These are phyloP conservation scores for Polymixis lichenea DNA, from an alignment of 2,888 invertebrate species.

Conservation along the genomic window DNA sequence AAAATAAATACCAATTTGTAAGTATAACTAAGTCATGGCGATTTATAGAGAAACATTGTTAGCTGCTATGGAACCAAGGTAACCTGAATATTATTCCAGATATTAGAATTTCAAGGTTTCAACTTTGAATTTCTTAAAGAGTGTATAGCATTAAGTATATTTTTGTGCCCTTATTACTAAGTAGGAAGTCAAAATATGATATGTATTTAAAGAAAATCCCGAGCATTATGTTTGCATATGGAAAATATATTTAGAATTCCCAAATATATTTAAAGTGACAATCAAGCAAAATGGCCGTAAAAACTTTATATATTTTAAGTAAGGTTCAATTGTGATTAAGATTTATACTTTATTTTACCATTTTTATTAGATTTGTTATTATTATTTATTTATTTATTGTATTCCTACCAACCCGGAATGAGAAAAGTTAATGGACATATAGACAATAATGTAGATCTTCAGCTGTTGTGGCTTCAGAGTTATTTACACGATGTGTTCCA, in stretches of 20 bases:
- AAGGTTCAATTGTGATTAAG: neutral
- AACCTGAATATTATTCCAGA: neutral
- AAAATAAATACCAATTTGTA: neutral
- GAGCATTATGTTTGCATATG: no score
- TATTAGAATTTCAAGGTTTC: neutral
- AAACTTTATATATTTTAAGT: neutral
- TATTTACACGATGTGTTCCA: slow-evolving; percentile 63
- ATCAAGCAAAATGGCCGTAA: neutral
- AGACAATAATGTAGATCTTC: slow-evolving; percentile 38
- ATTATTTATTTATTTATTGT: no score
- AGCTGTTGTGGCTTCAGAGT: slow-evolving; percentile 44
- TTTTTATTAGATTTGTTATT: no score
- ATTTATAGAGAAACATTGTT: neutral
- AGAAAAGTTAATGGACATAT: slow-evolving; percentile 26
- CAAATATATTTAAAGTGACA: neutral
- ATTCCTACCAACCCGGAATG: slow-evolving; percentile 15
- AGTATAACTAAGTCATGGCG: neutral
- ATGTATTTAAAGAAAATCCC: no score
- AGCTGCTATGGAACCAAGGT: neutral
- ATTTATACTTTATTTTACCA: no score
- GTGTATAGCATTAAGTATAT: no score
- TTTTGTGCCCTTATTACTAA: no score
- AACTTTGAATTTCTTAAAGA: no score
- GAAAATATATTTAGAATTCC: no score
- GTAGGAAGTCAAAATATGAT: no score